Percentiles rank a stretch among this genome's conserved stretches.
Evolutionary conservation across 1,140 invertebrate genomes (phyloP).

Genomic region (Cherax destructor): DNA sequence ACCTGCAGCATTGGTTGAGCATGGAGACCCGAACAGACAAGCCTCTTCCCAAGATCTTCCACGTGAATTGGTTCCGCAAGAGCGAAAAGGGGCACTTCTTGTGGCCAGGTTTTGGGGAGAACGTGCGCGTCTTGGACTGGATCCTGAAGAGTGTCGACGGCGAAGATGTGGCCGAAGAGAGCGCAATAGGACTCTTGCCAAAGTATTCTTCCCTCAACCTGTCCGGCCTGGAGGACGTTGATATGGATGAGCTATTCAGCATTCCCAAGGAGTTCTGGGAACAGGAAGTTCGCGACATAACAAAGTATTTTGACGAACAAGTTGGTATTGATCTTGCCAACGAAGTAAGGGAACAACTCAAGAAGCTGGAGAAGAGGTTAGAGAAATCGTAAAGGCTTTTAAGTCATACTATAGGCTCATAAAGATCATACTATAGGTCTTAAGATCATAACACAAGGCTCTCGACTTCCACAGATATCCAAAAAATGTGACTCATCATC

Average conservation of each 20-base stretch:
- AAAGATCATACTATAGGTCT: no score
- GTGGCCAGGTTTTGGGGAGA: slow-evolving; percentile 99
- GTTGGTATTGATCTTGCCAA: slow-evolving; percentile 79
- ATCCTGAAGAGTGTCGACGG: slow-evolving; percentile 88
- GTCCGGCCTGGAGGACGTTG: slow-evolving; percentile 82
- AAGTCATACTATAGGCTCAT: no score
- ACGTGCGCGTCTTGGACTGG: slow-evolving; percentile 96
- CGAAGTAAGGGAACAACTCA: slow-evolving; percentile 39
- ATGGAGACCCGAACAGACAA: slow-evolving; percentile 82
- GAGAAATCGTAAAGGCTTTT: slow-evolving; percentile 31
- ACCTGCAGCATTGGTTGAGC: slow-evolving; percentile 95
- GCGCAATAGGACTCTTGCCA: slow-evolving; percentile 85
- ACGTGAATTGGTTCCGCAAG: slow-evolving; percentile 99
- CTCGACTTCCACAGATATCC: no score
- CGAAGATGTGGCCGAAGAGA: slow-evolving; percentile 81
- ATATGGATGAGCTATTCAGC: slow-evolving; percentile 89
- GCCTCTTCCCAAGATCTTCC: slow-evolving; percentile 93
- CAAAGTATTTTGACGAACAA: slow-evolving; percentile 80
- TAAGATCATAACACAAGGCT: no score
- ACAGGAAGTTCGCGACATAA: slow-evolving; percentile 83
- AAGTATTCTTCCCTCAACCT: slow-evolving; percentile 82
- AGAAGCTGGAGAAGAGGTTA: slow-evolving; percentile 20
- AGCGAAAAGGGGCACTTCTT: slow-evolving; percentile 87
- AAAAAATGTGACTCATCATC: no score
- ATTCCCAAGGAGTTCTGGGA: slow-evolving; percentile 95